Evolutionary conservation across 1,140 invertebrate species (phyloP).

Genomic region (Drosophila arizonae): DNA sequence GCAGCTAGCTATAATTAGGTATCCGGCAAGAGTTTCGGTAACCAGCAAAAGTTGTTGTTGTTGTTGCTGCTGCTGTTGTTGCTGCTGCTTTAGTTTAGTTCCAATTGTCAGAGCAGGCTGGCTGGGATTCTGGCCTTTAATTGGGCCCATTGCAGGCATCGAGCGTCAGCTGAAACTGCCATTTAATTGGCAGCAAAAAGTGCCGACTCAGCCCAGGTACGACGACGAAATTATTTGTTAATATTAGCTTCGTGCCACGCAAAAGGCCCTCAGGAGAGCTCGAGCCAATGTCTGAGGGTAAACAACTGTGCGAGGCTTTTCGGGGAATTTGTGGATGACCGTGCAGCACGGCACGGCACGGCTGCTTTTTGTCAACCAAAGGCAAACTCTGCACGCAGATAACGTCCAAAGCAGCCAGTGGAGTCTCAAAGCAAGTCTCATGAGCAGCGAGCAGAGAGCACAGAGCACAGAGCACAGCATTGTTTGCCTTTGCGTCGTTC

Average conservation of each 20-base stretch:
- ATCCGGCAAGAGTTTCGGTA: too few relatives aligned
- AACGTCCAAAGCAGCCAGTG: not conserved
- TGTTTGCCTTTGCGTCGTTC: conserved; percentile 45
- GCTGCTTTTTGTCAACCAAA: not conserved
- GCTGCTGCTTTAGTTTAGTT: not conserved
- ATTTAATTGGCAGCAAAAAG: conserved; percentile 1
- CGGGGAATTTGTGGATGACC: not conserved
- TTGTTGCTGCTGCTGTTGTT: too few relatives aligned
- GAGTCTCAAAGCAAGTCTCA: not conserved
- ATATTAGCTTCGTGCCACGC: conserved; percentile 7
- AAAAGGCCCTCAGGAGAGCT: not conserved
- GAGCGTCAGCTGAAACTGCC: conserved; percentile 2
- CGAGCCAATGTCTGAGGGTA: not conserved
- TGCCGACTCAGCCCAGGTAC: not conserved
- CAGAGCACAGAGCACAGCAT: not conserved
- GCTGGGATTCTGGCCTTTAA: conserved; percentile 1
- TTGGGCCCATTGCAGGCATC: not conserved
- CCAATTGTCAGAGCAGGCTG: not conserved
- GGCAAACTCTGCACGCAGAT: not conserved
- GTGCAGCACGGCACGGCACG: not conserved
- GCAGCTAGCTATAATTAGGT: too few relatives aligned
- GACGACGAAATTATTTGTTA: not conserved
- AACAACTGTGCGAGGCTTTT: not conserved
- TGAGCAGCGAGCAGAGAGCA: not conserved
- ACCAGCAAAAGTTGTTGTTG: too few relatives aligned